These are phyloP conservation scores for Lucilia sericata DNA, from an alignment of 1,140 invertebrate species.

Conservation along the genomic window DNA sequence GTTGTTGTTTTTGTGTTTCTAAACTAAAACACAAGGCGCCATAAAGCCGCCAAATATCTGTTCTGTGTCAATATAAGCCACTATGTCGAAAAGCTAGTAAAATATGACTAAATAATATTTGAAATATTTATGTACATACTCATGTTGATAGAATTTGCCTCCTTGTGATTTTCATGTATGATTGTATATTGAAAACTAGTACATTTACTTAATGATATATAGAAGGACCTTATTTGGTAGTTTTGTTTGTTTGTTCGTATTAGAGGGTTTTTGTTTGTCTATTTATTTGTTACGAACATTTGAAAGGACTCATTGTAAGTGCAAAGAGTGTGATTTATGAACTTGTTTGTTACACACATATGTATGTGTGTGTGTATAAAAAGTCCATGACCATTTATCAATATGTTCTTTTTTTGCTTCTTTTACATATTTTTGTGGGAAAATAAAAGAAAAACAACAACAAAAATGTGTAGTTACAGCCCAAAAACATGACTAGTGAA, in stretches of 20 bases:
- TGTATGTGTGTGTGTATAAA: background rate
- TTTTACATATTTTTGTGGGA: background rate
- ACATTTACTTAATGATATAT: background rate
- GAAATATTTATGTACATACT: constrained; percentile 24
- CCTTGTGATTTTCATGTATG: background rate
- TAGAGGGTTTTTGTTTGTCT: background rate
- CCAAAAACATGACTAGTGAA: background rate
- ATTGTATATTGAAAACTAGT: background rate
- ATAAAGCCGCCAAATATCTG: constrained; percentile 28
- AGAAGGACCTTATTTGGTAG: constrained; percentile 1
- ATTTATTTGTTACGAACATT: background rate
- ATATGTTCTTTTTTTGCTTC: constrained; percentile 29
- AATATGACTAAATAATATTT: background rate
- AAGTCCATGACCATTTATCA: constrained; percentile 32
- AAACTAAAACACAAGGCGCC: background rate
- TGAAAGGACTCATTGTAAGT: constrained; percentile 6
- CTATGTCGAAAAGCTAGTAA: background rate
- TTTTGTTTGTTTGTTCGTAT: background rate
- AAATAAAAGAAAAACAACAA: background rate
- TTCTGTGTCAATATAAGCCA: constrained; percentile 24
- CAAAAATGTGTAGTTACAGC: background rate
- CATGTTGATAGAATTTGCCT: background rate
- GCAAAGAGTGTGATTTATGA: constrained; percentile 40
- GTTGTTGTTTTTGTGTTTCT: background rate
- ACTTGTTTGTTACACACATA: constrained; percentile 28